phyloP scores from a whole-genome alignment of 2,797 vertebrate genomes.

The Xenops minutus region DNA sequence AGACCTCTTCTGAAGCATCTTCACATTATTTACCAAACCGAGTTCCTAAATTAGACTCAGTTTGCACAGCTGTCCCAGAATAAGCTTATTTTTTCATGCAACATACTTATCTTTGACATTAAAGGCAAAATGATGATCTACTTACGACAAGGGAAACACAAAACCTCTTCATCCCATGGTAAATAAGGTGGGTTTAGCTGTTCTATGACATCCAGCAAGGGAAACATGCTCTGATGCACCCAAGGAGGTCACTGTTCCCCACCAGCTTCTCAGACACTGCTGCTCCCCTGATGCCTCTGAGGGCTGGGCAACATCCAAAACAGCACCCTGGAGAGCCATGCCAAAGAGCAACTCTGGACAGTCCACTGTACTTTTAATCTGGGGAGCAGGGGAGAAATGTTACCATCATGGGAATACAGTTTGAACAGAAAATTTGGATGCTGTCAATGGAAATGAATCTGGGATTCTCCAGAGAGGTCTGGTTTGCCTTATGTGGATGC shows the following conservation, averaged over 20 bases:
- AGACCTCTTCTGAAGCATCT: neutral
- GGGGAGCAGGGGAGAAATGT: neutral
- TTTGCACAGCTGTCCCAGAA: neutral
- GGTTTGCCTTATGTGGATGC: neutral
- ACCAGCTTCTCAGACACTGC: neutral
- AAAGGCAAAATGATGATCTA: neutral
- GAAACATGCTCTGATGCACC: neutral
- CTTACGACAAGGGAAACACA: neutral
- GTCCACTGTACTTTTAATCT: neutral
- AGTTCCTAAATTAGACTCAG: neutral
- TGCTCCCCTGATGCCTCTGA: neutral
- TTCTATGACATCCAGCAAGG: neutral
- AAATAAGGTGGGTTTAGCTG: neutral
- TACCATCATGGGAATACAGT: neutral
- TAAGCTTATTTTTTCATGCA: neutral
- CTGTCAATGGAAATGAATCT: neutral
- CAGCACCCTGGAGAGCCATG: accelerated
- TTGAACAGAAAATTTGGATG: neutral
- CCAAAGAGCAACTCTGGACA: neutral
- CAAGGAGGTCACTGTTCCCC: neutral
- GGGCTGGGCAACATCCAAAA: neutral
- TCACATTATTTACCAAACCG: neutral
- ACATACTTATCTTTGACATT: neutral
- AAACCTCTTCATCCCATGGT: neutral
- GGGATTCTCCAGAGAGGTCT: accelerated